phyloP scores from a whole-genome alignment of 2,888 invertebrate species.

The Ormyrus rosae region DNA sequence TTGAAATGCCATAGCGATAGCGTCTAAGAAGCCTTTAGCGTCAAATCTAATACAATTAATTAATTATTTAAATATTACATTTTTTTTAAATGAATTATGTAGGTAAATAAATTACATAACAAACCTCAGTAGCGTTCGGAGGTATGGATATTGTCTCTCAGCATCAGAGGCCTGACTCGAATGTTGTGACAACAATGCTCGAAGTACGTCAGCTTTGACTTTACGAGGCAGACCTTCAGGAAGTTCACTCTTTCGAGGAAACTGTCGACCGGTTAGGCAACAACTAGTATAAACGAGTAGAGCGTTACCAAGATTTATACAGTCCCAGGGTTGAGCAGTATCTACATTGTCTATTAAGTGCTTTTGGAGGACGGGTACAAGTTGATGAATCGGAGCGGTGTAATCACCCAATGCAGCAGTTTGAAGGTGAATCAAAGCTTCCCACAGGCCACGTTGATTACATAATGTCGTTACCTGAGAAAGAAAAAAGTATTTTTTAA shows the following conservation, averaged over 20 bases:
- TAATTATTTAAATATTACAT: no score
- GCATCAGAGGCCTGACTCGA: constrained; percentile 80
- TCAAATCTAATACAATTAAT: constrained; percentile 80
- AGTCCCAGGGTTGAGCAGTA: constrained; percentile 64
- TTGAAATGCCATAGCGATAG: constrained; percentile 89
- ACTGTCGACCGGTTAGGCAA: constrained; percentile 90
- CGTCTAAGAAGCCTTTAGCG: constrained; percentile 90
- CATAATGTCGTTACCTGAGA: constrained; percentile 80
- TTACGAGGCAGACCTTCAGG: constrained; percentile 79
- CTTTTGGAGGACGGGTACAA: constrained; percentile 77
- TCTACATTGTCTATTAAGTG: constrained; percentile 67
- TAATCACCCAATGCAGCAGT: constrained; percentile 83
- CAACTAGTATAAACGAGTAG: constrained; percentile 91
- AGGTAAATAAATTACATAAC: constrained; percentile 66
- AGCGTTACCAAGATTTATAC: constrained; percentile 84
- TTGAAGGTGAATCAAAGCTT: constrained; percentile 82
- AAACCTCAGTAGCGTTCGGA: constrained; percentile 86
- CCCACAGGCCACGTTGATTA: constrained; percentile 81
- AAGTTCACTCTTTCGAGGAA: constrained; percentile 84
- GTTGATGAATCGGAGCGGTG: constrained; percentile 83
- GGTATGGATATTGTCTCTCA: constrained; percentile 84
- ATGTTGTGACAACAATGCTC: constrained; percentile 84
- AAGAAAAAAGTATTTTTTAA: background rate
- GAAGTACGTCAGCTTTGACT: constrained; percentile 86
- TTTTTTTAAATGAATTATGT: constrained; percentile 68